Conservation (phyloP, 2,113 vertebrate genomes). For the Thunnus thynnus region DNA sequence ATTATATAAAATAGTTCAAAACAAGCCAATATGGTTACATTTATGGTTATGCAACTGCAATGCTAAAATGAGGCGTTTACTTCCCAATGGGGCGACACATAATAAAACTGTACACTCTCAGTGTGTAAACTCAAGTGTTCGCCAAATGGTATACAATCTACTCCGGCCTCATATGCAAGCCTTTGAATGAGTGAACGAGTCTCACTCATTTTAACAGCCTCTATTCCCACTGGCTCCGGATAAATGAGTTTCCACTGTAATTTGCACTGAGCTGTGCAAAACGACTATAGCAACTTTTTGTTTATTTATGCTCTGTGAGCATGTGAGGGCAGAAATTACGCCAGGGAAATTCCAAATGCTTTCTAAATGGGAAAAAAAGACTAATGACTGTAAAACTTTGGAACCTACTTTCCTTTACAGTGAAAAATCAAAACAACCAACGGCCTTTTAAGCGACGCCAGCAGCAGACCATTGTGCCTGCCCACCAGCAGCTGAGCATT, state of each 20-base stretch:
- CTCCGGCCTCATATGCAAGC: slow-evolving; percentile 30
- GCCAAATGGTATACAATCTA: slow-evolving; percentile 28
- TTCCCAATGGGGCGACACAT: neutral
- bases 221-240: slow-evolving; percentile 68
- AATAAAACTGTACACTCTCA: slow-evolving; percentile 19
- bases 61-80: neutral
- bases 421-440: neutral
- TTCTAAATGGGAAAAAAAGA: slow-evolving; percentile 34
- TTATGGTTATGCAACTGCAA: neutral
- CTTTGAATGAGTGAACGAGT: slow-evolving; percentile 56
- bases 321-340: slow-evolving; percentile 49
- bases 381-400: slow-evolving; percentile 65
- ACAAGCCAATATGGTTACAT: neutral
- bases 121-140: slow-evolving; percentile 40
- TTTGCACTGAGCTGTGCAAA: slow-evolving; percentile 73
- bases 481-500: slow-evolving; percentile 40
- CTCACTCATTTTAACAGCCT: slow-evolving; percentile 57
- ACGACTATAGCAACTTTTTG: slow-evolving; percentile 57
- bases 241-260: slow-evolving; percentile 70
- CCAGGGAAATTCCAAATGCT: slow-evolving; percentile 66
- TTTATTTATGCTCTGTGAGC: slow-evolving; percentile 63
- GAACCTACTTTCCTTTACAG: slow-evolving; percentile 47
- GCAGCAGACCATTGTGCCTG: neutral
- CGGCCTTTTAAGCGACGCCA: neutral
- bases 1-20: neutral